Conservation (phyloP, 2,888 invertebrate species). For the Scaptomyza flava region DNA sequence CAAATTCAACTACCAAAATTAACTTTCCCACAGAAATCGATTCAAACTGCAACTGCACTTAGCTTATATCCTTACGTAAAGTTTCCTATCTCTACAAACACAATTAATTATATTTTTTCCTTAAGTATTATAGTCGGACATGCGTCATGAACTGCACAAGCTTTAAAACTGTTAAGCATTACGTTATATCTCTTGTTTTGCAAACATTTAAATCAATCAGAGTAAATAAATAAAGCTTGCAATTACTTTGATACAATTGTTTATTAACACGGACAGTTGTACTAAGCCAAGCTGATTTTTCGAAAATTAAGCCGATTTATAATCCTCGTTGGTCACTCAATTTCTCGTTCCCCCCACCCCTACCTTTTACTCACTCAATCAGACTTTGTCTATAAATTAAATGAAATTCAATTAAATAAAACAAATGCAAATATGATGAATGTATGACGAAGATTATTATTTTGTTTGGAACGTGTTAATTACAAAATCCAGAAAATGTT, state of each 20-base stretch:
- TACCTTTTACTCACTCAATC: neutral
- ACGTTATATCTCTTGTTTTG: neutral
- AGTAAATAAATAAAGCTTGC: neutral
- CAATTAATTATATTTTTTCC: no score
- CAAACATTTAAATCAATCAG: neutral
- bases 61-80: no score
- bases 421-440: conserved; percentile 39
- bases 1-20: no score
- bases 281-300: neutral
- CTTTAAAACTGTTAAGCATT: neutral
- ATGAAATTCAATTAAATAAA: conserved; percentile 35
- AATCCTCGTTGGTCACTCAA: neutral
- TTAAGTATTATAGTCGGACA: no score
- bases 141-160: neutral
- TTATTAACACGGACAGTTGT: neutral
- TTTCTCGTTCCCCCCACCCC: neutral
- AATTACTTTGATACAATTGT: neutral
- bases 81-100: no score
- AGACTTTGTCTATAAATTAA: conserved; percentile 14
- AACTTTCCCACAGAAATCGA: no score
- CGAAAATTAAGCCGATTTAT: conserved; percentile 11
- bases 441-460: conserved; percentile 47
- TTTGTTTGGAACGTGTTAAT: conserved; percentile 32
- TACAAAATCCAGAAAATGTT: conserved; percentile 30
- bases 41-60: no score